Conservation (phyloP, 2,888 invertebrate species). For the Gibbula magus region DNA sequence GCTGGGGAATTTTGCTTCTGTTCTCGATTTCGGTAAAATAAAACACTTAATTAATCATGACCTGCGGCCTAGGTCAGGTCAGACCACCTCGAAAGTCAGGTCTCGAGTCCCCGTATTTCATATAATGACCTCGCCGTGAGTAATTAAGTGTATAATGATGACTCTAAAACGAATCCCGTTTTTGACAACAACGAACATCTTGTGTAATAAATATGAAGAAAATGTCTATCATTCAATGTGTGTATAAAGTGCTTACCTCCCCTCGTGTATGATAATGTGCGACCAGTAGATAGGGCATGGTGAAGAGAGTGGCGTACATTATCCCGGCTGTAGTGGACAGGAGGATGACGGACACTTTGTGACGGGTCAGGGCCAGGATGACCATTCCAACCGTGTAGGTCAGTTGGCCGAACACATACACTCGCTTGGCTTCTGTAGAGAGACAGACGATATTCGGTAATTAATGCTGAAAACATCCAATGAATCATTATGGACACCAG, state of each 20-base stretch:
- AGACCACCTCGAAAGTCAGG: no score
- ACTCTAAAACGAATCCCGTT: not conserved
- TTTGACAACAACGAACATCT: not conserved
- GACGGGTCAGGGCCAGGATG: conserved; percentile 85
- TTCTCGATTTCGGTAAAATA: no score
- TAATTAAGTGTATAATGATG: no score
- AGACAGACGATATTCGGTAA: not conserved
- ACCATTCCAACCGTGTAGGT: conserved; percentile 93
- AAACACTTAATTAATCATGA: no score
- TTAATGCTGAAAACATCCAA: no score
- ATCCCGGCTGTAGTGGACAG: conserved; percentile 91
- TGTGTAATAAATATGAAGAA: not conserved
- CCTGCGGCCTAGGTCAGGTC: no score
- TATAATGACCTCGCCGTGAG: no score
- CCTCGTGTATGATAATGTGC: conserved; percentile 95
- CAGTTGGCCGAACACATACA: conserved; percentile 91
- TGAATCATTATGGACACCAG: no score
- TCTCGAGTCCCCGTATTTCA: no score
- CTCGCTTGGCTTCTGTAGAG: conserved; percentile 84
- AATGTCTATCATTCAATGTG: no score
- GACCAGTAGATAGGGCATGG: conserved; percentile 95
- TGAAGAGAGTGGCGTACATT: conserved; percentile 97
- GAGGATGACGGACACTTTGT: conserved; percentile 66
- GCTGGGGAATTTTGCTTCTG: no score
- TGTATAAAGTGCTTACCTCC: conserved; percentile 80